phyloP scores from a whole-genome alignment of 2,113 vertebrate species.

The Tetrax tetrax region DNA sequence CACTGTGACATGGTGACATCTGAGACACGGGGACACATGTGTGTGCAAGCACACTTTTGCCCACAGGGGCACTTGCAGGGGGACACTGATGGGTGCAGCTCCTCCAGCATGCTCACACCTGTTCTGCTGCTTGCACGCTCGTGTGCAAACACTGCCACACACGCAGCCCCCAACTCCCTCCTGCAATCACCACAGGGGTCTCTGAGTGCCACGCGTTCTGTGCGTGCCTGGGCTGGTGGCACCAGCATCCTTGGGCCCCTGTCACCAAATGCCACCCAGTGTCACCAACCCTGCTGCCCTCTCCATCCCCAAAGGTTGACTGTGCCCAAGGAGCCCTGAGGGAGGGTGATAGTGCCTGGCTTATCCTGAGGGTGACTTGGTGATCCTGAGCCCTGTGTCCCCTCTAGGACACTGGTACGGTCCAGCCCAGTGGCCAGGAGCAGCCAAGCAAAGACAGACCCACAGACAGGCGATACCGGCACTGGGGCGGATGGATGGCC shows the following conservation, averaged over 20 bases:
- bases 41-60: neutral
- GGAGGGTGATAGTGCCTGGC: neutral
- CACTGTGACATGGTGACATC: neutral
- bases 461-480: accelerated
- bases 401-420: constrained; percentile 17
- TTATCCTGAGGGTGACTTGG: neutral
- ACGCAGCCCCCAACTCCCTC: no score
- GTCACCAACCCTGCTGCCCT: neutral
- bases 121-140: accelerated
- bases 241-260: neutral
- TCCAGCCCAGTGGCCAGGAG: neutral
- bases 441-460: neutral
- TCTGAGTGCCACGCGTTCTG: neutral
- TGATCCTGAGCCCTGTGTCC: neutral
- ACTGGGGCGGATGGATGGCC: accelerated
- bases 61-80: accelerated
- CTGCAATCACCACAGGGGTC: neutral
- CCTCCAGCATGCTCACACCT: neutral
- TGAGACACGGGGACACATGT: neutral
- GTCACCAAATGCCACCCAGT: neutral
- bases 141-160: accelerated
- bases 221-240: neutral
- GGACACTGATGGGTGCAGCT: accelerated
- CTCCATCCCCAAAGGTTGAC: neutral
- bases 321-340: neutral